Percentiles rank a stretch among this genome's conserved stretches.
Evolutionary conservation across 2,888 invertebrate species (phyloP).

Genomic region (Muschampia plurimacula): DNA sequence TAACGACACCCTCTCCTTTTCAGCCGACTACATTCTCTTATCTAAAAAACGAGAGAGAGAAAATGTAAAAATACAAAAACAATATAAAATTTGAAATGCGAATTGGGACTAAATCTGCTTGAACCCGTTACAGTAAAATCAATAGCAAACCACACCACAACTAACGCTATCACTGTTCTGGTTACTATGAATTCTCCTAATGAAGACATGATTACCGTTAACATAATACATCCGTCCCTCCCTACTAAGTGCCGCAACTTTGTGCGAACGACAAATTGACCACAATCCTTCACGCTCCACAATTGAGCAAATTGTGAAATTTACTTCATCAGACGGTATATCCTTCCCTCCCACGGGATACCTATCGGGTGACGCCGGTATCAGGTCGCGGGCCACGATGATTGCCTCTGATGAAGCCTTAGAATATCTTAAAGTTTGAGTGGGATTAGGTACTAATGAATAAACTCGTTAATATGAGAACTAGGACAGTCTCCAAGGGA

Average conservation of each 20-base stretch:
- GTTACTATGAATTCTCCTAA: constrained; percentile 1
- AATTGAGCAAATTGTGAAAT: constrained; percentile 56
- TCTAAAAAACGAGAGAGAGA: no score
- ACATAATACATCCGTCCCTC: constrained; percentile 26
- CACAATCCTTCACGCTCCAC: constrained; percentile 31
- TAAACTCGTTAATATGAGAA: no score
- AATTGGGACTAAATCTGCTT: not conserved
- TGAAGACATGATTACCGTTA: constrained; percentile 5
- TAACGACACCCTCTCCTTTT: no score
- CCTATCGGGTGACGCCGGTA: constrained; percentile 33
- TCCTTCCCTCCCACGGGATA: constrained; percentile 68
- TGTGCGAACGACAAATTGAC: constrained; percentile 14
- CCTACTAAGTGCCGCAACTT: constrained; percentile 22
- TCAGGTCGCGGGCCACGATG: constrained; percentile 13
- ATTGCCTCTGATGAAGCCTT: not conserved
- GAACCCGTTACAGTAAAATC: not conserved
- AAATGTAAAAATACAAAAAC: no score
- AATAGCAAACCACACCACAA: not conserved
- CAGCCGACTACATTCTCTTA: no score
- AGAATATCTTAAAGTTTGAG: not conserved
- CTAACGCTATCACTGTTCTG: not conserved
- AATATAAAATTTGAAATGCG: no score
- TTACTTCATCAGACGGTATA: constrained; percentile 75
- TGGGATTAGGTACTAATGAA: not conserved
- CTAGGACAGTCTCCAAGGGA: no score